Evolutionary conservation across 1,140 invertebrate species (phyloP).

Genomic region (Bicyclus anynana): DNA sequence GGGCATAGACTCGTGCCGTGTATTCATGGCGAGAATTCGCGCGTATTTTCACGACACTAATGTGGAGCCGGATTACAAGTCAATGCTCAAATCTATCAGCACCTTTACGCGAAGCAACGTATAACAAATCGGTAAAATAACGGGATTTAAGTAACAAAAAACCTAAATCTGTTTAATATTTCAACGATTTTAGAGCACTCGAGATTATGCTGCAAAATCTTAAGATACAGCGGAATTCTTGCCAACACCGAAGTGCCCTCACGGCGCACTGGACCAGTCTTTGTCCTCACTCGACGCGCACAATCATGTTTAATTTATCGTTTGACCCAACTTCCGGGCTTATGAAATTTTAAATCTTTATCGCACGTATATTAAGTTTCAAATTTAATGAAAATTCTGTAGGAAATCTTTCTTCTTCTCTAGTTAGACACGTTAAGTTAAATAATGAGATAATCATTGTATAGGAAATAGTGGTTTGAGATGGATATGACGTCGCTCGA

Average conservation of each 20-base stretch:
- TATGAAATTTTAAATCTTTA: conserved; percentile 12
- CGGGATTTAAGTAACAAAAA: no score
- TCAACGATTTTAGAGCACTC: conserved; percentile 18
- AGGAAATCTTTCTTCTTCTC: not conserved
- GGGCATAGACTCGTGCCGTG: no score
- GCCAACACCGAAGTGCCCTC: conserved; percentile 45
- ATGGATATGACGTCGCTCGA: no score
- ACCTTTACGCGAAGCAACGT: no score
- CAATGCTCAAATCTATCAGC: no score
- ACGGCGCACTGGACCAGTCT: conserved; percentile 22
- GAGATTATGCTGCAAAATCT: conserved; percentile 49
- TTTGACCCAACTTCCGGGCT: conserved; percentile 22
- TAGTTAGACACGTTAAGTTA: not conserved
- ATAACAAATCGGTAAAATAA: no score
- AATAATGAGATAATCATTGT: no score
- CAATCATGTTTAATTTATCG: conserved; percentile 36
- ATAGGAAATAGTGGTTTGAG: no score
- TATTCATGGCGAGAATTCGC: no score
- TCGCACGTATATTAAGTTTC: not conserved
- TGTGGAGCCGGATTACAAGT: no score
- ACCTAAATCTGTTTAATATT: not conserved
- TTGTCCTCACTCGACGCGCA: conserved; percentile 26
- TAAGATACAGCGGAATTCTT: conserved; percentile 58
- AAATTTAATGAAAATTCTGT: not conserved
- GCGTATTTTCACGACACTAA: no score